phyloP scores from a whole-genome alignment of 2,888 invertebrate genomes.

The Bruchidius siliquastri region DNA sequence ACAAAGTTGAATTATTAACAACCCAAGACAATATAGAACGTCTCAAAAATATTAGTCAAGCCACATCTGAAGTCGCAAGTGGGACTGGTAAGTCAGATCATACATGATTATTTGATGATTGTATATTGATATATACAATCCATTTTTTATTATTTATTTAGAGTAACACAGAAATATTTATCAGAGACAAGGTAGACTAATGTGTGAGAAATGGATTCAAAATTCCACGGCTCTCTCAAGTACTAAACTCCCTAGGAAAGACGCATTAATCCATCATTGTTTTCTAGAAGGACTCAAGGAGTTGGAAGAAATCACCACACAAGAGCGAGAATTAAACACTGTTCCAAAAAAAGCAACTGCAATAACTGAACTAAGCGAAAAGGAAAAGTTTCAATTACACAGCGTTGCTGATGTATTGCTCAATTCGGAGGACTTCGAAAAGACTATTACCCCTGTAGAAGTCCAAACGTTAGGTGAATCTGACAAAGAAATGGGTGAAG shows the following conservation, averaged over 20 bases:
- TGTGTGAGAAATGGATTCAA: too few relatives aligned
- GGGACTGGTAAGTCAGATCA: too few relatives aligned
- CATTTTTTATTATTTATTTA: too few relatives aligned
- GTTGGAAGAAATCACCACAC: background rate
- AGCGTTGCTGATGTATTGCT: constrained; percentile 4
- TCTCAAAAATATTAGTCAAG: background rate
- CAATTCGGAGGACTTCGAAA: constrained; percentile 5
- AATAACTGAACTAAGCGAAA: background rate
- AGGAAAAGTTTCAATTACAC: background rate
- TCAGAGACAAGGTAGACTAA: too few relatives aligned
- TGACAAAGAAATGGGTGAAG: background rate
- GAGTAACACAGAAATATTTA: too few relatives aligned
- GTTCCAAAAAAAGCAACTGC: background rate
- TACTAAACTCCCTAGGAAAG: too few relatives aligned
- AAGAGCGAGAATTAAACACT: background rate
- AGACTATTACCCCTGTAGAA: background rate
- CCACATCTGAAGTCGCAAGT: too few relatives aligned
- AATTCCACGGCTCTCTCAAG: too few relatives aligned
- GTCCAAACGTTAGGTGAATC: background rate
- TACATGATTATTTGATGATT: too few relatives aligned
- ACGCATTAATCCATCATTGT: too few relatives aligned
- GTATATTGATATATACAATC: too few relatives aligned
- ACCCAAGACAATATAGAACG: background rate
- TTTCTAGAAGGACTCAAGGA: background rate
- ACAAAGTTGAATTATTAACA: background rate